These are phyloP conservation scores for Thalassoma bifasciatum DNA, from an alignment of 2,113 vertebrate genomes.

Conservation along the genomic window DNA sequence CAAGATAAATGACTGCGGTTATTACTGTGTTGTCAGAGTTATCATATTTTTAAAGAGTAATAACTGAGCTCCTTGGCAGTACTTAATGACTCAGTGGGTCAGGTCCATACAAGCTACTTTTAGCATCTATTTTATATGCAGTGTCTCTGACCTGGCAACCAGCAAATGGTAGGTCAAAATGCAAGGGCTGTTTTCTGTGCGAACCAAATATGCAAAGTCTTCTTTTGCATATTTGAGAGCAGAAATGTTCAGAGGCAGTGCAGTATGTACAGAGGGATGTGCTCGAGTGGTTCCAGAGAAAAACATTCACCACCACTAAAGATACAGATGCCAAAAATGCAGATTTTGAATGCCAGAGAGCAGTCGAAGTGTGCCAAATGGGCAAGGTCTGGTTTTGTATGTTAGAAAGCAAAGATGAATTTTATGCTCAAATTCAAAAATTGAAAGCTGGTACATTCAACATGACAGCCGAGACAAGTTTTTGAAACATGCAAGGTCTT, in stretches of 20 bases:
- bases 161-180: constrained; percentile 29
- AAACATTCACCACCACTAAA: too few species aligned
- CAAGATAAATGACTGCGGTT: constrained; percentile 59
- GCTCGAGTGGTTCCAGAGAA: too few species aligned
- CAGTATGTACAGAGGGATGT: neutral
- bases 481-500: too few species aligned
- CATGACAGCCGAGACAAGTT: too few species aligned
- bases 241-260: neutral
- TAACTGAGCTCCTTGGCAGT: constrained; percentile 50
- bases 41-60: constrained; percentile 63
- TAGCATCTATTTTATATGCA: constrained; percentile 32
- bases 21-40: constrained; percentile 64
- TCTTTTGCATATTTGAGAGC: constrained; percentile 11
- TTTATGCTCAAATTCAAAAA: too few species aligned
- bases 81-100: constrained; percentile 40
- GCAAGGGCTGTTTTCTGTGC: constrained; percentile 6
- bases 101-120: constrained; percentile 41
- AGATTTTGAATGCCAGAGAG: too few species aligned
- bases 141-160: constrained; percentile 20
- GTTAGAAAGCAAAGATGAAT: too few species aligned
- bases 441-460: too few species aligned
- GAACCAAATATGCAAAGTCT: constrained; percentile 1
- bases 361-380: too few species aligned
- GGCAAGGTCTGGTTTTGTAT: too few species aligned
- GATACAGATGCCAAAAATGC: too few species aligned